A percentile compares a stretch with the other conserved stretches of the same genome.
Evolutionary conservation across 1,140 invertebrate genomes (phyloP).

Genomic region (Philopotamus ludificatus): DNA sequence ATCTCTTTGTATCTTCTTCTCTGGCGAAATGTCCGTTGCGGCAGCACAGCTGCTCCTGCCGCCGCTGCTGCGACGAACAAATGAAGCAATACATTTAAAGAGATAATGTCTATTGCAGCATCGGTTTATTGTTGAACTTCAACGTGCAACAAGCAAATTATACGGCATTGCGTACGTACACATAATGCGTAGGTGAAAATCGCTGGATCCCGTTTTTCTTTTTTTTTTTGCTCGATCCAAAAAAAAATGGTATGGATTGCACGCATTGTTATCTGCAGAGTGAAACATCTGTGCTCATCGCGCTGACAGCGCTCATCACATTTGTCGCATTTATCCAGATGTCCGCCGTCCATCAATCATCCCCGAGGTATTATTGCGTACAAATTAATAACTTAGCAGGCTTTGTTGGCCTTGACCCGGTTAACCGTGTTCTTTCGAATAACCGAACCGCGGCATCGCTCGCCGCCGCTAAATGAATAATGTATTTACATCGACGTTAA

Average conservation of each 20-base stretch:
- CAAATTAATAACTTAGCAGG: neutral
- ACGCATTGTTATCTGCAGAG: neutral
- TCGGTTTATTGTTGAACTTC: slow-evolving; percentile 28
- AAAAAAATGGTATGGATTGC: slow-evolving; percentile 1
- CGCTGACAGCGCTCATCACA: slow-evolving; percentile 3
- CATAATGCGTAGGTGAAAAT: slow-evolving; percentile 4
- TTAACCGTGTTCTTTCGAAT: neutral
- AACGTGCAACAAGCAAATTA: slow-evolving; percentile 20
- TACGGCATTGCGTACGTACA: neutral
- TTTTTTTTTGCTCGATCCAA: too few species aligned
- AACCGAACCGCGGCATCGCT: neutral
- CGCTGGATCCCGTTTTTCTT: slow-evolving; percentile 11
- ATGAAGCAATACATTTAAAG: slow-evolving; percentile 34
- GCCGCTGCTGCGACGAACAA: slow-evolving; percentile 20
- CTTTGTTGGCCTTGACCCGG: neutral
- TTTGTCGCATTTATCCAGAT: too few species aligned
- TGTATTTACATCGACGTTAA: neutral
- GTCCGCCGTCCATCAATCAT: neutral
- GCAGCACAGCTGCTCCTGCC: neutral
- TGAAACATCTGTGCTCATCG: neutral
- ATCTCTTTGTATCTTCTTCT: neutral
- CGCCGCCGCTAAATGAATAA: neutral
- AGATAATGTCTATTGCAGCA: slow-evolving; percentile 32
- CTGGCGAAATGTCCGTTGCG: slow-evolving; percentile 12
- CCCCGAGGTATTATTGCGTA: too few species aligned